phyloP scores from a whole-genome alignment of 1,140 invertebrate genomes.

The Drosophila trapezifrons region DNA sequence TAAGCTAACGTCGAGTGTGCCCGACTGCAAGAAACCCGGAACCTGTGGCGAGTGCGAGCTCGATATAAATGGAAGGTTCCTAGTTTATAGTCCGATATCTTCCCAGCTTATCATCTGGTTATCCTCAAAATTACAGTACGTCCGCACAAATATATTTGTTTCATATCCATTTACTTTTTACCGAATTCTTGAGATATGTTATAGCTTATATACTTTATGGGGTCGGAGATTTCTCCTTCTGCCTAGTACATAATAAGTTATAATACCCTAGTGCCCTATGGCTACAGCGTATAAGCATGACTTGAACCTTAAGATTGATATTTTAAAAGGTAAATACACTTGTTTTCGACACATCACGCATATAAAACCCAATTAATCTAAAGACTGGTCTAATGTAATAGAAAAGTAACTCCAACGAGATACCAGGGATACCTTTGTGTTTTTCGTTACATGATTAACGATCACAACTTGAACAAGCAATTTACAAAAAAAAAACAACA shows the following conservation, averaged over 20 bases:
- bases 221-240: too few species aligned
- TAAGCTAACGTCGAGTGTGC: too few species aligned
- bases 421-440: neutral
- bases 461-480: neutral
- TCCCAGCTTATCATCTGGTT: too few species aligned
- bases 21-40: too few species aligned
- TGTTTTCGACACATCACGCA: too few species aligned
- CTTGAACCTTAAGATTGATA: too few species aligned
- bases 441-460: slow-evolving; percentile 24
- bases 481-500: neutral
- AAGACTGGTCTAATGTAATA: neutral
- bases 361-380: neutral
- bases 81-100: too few species aligned
- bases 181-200: neutral
- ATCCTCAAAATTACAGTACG: too few species aligned
- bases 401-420: neutral
- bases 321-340: neutral
- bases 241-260: too few species aligned
- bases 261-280: too few species aligned
- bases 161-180: neutral
- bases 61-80: neutral
- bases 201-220: too few species aligned
- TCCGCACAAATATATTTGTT: neutral
- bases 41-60: neutral
- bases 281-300: too few species aligned